Base-by-base conservation (phyloP, 2,113 vertebrate species). In the Orthonyx spaldingii region DNA sequence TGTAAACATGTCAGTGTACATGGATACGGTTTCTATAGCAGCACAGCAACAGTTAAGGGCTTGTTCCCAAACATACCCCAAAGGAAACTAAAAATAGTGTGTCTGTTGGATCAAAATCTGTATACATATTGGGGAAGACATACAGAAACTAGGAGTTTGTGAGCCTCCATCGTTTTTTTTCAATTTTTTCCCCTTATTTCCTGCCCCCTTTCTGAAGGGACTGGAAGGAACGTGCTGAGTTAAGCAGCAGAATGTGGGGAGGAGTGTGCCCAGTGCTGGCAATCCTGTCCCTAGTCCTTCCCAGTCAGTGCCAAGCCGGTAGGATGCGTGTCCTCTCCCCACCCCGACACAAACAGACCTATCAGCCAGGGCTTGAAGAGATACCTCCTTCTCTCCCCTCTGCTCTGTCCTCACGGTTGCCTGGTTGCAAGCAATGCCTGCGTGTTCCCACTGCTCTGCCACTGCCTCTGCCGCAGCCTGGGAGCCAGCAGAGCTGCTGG, bases 11-110 rank as follows among this genome's bases (percentile, higher is more conserved):
- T 97, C 97, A 93, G 96, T 97, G 96, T 97, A 96, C 98, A 95
- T 99, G 98, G 99, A 99, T 98, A 99, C 99, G 15, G 98, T 99
- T 98, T 96, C 99, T 98, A 99, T 98, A 97, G 98, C 97, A 99
- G 98, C 98, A 93, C 94, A 98, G 98, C 98, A 99, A 99, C 98
- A 99, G 97, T 96, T 96, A 97, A 97, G 96, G 92, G 87, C 96
- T 97, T 77, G 95, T 96, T 98, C 98, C 98, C 98, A 98, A 98
- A 99, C 98, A 98, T 95, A 97, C 89, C 98, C 97, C 97, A 98
- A 96, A 98, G 97, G 98, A 98, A 98, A 98, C 98, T 98, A 99
- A 99, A 99, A 99, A 99, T 99, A 98, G 95, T 96, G 89, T 37
- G 88, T 96, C 89, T 97, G 94, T 93, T 96, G 90, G 94, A 96